Conservation (phyloP, 1,140 invertebrate species). For the Meteorus sp. region DNA sequence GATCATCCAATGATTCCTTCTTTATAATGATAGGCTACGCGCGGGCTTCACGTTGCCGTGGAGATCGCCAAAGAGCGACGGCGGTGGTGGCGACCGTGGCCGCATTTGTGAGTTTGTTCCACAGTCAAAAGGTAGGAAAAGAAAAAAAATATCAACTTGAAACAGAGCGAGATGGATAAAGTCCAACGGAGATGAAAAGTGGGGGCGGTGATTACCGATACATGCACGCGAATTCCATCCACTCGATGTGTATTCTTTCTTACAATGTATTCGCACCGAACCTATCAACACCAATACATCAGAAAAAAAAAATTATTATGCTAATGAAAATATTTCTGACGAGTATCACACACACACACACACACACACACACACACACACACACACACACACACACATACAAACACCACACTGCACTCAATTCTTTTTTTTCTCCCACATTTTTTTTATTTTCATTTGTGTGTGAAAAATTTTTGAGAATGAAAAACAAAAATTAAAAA, state of each 20-base stretch:
- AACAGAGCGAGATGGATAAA: too few species aligned
- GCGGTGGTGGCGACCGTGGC: slow-evolving; percentile 12
- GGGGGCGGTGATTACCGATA: too few species aligned
- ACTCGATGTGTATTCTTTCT: too few species aligned
- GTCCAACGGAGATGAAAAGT: too few species aligned
- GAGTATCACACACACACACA: too few species aligned
- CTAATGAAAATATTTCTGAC: slow-evolving; percentile 52
- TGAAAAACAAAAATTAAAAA: neutral
- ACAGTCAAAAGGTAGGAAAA: neutral
- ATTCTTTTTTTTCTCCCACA: too few species aligned
- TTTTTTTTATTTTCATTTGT: neutral
- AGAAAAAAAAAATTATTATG: slow-evolving; percentile 43
- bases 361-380: too few species aligned
- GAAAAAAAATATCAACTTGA: too few species aligned
- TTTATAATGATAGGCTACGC: slow-evolving; percentile 60
- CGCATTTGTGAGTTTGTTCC: slow-evolving; percentile 35
- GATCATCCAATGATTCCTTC: slow-evolving; percentile 62
- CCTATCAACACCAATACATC: neutral
- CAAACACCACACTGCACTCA: too few species aligned
- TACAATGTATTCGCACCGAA: slow-evolving; percentile 17
- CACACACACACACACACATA: too few species aligned
- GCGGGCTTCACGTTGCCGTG: slow-evolving; percentile 39
- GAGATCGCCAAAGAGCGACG: slow-evolving; percentile 24
- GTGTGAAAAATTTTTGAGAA: neutral
- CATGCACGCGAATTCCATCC: too few species aligned